These are phyloP conservation scores for Rhea pennata DNA, from an alignment of 2,113 vertebrate genomes.

Conservation along the genomic window DNA sequence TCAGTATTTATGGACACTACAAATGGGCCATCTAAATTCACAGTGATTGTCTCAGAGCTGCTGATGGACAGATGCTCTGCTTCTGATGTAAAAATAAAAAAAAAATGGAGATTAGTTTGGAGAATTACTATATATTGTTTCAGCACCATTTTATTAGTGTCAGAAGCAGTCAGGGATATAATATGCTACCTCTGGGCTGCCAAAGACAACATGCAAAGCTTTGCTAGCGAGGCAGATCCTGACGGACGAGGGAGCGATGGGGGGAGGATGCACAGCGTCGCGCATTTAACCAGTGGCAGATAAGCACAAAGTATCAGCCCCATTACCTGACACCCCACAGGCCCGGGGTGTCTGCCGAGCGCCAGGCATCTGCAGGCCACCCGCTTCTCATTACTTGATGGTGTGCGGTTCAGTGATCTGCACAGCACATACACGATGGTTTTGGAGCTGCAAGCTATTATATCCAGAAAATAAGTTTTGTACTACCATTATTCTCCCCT, in stretches of 20 bases:
- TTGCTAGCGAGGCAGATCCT: neutral
- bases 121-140: slow-evolving; percentile 5
- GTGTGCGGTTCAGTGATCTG: neutral
- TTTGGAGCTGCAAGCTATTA: slow-evolving; percentile 55
- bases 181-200: neutral
- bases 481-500: neutral
- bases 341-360: neutral
- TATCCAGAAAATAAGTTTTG: neutral
- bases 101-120: neutral
- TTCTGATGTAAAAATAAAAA: slow-evolving; percentile 39
- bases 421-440: slow-evolving; percentile 4
- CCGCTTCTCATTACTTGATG: neutral
- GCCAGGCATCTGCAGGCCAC: neutral
- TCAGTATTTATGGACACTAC: slow-evolving; percentile 21
- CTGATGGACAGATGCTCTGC: slow-evolving; percentile 2
- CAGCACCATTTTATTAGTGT: slow-evolving; percentile 14
- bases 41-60: neutral
- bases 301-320: neutral
- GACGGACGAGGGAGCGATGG: neutral
- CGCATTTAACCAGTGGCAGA: neutral
- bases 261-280: neutral
- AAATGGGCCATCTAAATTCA: neutral
- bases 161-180: slow-evolving; percentile 28
- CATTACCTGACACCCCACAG: neutral
- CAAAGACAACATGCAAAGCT: slow-evolving; percentile 51